Evolutionary conservation across 2,888 invertebrate species (phyloP).

Genomic region (Sinodicranocentrus sp.): DNA sequence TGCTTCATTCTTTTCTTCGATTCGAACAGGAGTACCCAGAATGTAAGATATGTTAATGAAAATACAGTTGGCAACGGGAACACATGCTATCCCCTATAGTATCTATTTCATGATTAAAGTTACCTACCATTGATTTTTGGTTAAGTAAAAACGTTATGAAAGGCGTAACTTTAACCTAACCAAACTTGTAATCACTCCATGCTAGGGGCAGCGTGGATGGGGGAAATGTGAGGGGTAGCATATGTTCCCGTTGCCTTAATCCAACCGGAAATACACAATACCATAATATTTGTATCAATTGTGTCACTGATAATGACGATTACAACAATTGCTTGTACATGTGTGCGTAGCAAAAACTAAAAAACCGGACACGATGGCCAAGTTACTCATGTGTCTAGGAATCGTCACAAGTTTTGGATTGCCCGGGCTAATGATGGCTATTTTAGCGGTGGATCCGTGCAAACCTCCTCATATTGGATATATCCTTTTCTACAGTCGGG

Average conservation of each 20-base stretch:
- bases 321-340: no score
- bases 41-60: conserved; percentile 31
- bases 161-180: no score
- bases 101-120: not conserved
- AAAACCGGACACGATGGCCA: conserved; percentile 46
- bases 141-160: no score
- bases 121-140: no score
- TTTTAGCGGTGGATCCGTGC: conserved; percentile 61
- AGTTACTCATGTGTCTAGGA: conserved; percentile 41
- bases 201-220: no score
- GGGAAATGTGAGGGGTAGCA: no score
- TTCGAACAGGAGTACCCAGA: conserved; percentile 39
- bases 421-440: conserved; percentile 50
- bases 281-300: no score
- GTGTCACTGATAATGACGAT: no score
- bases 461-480: conserved; percentile 69
- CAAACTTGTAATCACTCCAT: no score
- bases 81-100: not conserved
- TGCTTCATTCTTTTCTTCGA: conserved; percentile 38
- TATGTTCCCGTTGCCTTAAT: no score
- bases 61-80: no score
- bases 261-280: no score
- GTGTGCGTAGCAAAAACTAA: conserved; percentile 30
- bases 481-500: conserved; percentile 28
- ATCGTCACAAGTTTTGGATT: conserved; percentile 53